Evolutionary conservation across 2,888 invertebrate genomes (phyloP).

Genomic region (Lithophane ornitopus): DNA sequence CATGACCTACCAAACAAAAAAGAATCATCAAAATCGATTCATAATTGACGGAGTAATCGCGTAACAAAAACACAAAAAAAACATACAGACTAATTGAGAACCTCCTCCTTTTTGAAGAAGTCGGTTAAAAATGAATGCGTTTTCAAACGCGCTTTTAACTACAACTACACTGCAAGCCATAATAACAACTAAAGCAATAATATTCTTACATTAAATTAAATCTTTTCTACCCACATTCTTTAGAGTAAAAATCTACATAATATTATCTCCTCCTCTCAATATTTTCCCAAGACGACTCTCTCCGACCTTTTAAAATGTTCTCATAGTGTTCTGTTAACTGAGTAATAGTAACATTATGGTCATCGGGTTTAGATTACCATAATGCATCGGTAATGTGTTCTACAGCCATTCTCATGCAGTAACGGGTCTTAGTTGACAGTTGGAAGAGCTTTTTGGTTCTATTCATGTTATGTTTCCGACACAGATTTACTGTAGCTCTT

Average conservation of each 20-base stretch:
- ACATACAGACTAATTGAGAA: no score
- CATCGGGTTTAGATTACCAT: slow-evolving; percentile 35
- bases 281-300: not conserved
- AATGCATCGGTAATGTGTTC: slow-evolving; percentile 38
- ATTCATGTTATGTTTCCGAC: not conserved
- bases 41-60: no score
- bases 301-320: not conserved
- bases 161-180: slow-evolving; percentile 6
- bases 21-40: no score
- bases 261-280: not conserved
- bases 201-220: not conserved
- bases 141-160: not conserved
- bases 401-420: slow-evolving; percentile 16
- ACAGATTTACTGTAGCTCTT: not conserved
- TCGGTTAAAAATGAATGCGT: not conserved
- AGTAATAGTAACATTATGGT: slow-evolving; percentile 13
- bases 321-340: slow-evolving; percentile 6
- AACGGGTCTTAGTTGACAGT: slow-evolving; percentile 20
- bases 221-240: not conserved
- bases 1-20: no score
- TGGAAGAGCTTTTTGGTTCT: slow-evolving; percentile 4
- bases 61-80: no score
- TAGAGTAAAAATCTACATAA: not conserved
- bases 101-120: no score
- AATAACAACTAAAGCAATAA: not conserved